Percentiles rank a stretch among this genome's conserved stretches.
Conservation (phyloP, 2,888 invertebrate genomes). For the Nycteola revayana region DNA sequence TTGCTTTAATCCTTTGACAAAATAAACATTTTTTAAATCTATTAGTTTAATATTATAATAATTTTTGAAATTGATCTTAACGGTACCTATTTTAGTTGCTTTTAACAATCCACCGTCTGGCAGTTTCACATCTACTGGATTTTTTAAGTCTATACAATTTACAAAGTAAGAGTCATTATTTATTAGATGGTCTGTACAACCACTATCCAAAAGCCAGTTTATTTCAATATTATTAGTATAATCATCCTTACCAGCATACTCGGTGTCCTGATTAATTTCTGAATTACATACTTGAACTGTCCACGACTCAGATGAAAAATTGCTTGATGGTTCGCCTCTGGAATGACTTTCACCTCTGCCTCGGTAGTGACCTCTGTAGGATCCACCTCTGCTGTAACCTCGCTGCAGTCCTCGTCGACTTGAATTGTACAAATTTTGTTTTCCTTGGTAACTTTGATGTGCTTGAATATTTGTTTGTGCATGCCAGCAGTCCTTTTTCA, state of each 20-base stretch:
- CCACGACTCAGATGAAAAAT: slow-evolving; percentile 20
- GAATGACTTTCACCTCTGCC: slow-evolving; percentile 20
- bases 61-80: slow-evolving; percentile 20
- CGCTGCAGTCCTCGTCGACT: slow-evolving; percentile 16
- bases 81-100: slow-evolving; percentile 15
- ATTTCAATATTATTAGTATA: slow-evolving; percentile 20
- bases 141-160: no score
- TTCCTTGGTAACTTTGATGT: slow-evolving; percentile 7
- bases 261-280: slow-evolving; percentile 18
- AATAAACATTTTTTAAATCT: slow-evolving; percentile 22
- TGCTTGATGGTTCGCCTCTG: slow-evolving; percentile 18
- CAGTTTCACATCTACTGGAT: slow-evolving; percentile 17
- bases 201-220: slow-evolving; percentile 29
- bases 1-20: slow-evolving; percentile 22
- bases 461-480: slow-evolving; percentile 16
- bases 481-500: slow-evolving; percentile 25
- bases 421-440: no score
- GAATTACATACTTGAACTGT: slow-evolving; percentile 22
- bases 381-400: slow-evolving; percentile 10
- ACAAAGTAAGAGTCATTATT: slow-evolving; percentile 23
- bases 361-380: slow-evolving; percentile 8
- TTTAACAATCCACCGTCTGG: slow-evolving; percentile 14
- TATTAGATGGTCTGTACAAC: slow-evolving; percentile 24
- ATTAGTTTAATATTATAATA: slow-evolving; percentile 16
- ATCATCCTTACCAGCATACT: slow-evolving; percentile 6